phyloP scores from a whole-genome alignment of 2,888 invertebrate species.

The Pammene fasciana region DNA sequence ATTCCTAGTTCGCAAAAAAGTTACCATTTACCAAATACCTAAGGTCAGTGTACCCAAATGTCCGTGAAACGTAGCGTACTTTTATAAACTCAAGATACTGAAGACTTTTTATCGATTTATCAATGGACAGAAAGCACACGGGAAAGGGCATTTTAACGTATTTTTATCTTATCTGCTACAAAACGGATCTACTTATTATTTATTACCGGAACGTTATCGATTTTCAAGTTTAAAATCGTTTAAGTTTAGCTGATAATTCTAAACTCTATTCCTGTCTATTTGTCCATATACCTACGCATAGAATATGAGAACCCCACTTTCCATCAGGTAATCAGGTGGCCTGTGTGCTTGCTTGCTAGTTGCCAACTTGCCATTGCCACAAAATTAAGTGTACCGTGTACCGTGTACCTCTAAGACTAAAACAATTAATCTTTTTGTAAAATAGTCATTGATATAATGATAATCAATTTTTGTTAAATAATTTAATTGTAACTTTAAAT shows the following conservation, averaged over 20 bases:
- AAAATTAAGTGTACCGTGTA: no score
- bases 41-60: background rate
- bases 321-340: no score
- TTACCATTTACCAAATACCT: no score
- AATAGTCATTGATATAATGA: no score
- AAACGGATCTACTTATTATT: slow-evolving; percentile 15
- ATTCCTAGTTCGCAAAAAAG: background rate
- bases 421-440: no score
- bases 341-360: no score
- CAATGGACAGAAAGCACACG: slow-evolving; percentile 17
- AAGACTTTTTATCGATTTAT: slow-evolving; percentile 5
- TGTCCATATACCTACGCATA: no score
- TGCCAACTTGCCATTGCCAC: no score
- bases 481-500: no score
- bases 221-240: slow-evolving; percentile 11
- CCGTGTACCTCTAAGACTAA: no score
- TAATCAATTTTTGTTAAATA: no score
- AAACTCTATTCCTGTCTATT: background rate
- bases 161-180: slow-evolving; percentile 13
- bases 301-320: no score
- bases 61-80: background rate
- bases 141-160: slow-evolving; percentile 14
- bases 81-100: background rate
- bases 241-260: background rate
- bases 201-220: slow-evolving; percentile 15